Evolutionary conservation across 2,797 vertebrate species (phyloP).

Genomic region (Synanceia verrucosa): DNA sequence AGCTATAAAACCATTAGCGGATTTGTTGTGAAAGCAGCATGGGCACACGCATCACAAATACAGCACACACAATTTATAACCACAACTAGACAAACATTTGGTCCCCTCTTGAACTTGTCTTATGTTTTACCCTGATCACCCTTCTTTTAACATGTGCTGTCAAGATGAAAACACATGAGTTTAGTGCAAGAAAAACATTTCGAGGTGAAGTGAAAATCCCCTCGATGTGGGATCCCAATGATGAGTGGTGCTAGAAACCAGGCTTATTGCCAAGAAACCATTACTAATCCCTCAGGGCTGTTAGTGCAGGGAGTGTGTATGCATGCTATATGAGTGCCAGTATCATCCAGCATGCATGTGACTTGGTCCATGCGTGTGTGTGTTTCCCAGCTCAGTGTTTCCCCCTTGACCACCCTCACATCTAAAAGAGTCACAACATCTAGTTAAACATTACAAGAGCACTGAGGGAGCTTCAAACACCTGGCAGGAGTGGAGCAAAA

Average conservation of each 20-base stretch:
- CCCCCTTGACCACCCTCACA: conserved; percentile 39
- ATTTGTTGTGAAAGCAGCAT: conserved; percentile 71
- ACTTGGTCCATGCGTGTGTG: conserved; percentile 23
- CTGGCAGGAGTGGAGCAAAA: conserved; percentile 44
- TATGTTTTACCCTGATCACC: conserved; percentile 47
- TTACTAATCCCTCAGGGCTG: conserved; percentile 70
- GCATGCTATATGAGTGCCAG: conserved; percentile 29
- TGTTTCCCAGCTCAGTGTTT: conserved; percentile 20
- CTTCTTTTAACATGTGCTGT: conserved; percentile 48
- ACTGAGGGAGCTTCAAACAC: conserved; percentile 38
- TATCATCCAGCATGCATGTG: conserved; percentile 47
- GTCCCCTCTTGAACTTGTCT: conserved; percentile 42
- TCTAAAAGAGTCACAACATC: conserved; percentile 45
- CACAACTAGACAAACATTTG: conserved; percentile 48
- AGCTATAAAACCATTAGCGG: conserved; percentile 74
- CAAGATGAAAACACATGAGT: conserved; percentile 54
- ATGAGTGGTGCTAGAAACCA: conserved; percentile 70
- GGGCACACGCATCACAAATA: conserved; percentile 49
- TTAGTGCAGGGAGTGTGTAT: conserved; percentile 56
- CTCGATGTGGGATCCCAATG: conserved; percentile 59
- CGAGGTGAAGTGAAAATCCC: conserved; percentile 64
- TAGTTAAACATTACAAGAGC: conserved; percentile 74
- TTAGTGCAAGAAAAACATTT: conserved; percentile 64
- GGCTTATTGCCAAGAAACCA: conserved; percentile 71
- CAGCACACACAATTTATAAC: conserved; percentile 37